Base-by-base conservation (phyloP, 2,797 vertebrate genomes). In the Sphaeramia orbicularis region DNA sequence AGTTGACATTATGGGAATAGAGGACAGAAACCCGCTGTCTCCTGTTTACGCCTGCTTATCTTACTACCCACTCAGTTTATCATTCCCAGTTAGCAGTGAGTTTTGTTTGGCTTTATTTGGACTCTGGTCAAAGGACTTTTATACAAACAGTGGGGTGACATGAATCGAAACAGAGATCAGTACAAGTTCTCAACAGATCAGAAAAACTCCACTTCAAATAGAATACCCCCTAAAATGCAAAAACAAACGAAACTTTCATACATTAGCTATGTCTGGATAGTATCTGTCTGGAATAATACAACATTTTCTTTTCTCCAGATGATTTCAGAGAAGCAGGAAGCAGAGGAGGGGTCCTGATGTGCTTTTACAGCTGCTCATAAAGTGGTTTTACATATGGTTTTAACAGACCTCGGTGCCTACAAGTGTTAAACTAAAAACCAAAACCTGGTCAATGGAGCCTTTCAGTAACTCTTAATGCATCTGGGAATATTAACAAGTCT, bases 341-440 rank as follows among this genome's bases (percentile, higher is more conserved):
- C 55, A 47, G 18, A 44, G 2, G 24, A 61, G 36, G 45, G 56
- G 47, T 65, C 54, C 6, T 1, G 9, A 48, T 58, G 53, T 59
- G 16, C 14, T 14, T 27, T 59, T 19, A 19, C 15, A 24, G 10
- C 30, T 65, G 48, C 16, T 43, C 32, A 6, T 53, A 1, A 76
- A 69, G 15, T 36, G 21, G 44, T 75, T 72, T 67, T 51, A 55
- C 30, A 74, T 24, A 37, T 38, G 57, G 40, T 62, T 65, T 60
- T n/a, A 19, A 57, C 36, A 10, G 10, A 45, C 18, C 24, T 71
- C 3, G 24, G 38, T 11, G 21, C 5, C 7, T 16, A 24, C 16
- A 24, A 37, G 18, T 59, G 37, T 16, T 24, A 12, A 30, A n/a
- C n/a, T 7, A 41, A 52, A 36, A 36, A 27, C 24, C 27, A 3